phyloP scores from a whole-genome alignment of 1,140 invertebrate species.

The Drosophila yakuba region DNA sequence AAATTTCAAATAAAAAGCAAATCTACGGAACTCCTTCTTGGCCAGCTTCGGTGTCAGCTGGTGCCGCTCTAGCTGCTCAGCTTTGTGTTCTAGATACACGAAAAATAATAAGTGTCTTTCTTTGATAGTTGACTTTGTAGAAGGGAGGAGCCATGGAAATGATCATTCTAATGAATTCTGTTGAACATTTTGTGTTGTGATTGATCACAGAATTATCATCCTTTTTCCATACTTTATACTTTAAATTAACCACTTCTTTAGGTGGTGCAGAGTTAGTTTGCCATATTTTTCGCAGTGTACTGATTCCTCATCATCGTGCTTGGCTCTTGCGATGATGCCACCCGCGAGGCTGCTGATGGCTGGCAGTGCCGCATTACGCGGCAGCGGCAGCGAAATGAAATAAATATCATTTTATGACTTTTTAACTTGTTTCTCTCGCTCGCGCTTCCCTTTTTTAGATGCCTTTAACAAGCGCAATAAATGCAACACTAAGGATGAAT shows the following conservation, averaged over 20 bases:
- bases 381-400: constrained; percentile 72
- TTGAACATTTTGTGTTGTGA: no score
- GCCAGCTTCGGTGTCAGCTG: constrained; percentile 47
- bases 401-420: constrained; percentile 83
- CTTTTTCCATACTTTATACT: no score
- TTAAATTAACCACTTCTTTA: no score
- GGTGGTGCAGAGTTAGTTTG: not conserved
- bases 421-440: constrained; percentile 76
- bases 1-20: constrained; percentile 82
- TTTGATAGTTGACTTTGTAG: no score
- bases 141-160: no score
- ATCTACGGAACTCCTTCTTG: constrained; percentile 67
- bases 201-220: no score
- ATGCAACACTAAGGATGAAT: constrained; percentile 64
- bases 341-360: constrained; percentile 62
- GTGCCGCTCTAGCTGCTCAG: constrained; percentile 15
- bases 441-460: constrained; percentile 40
- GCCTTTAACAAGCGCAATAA: constrained; percentile 82
- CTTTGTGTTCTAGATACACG: constrained; percentile 2
- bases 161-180: no score
- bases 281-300: not conserved
- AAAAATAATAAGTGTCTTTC: not conserved
- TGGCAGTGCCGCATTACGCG: constrained; percentile 65
- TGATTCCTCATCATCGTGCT: constrained; percentile 30
- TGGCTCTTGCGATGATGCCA: constrained; percentile 57